These are phyloP conservation scores for Trogon melanurus DNA, from an alignment of 2,113 vertebrate genomes.

Conservation along the genomic window DNA sequence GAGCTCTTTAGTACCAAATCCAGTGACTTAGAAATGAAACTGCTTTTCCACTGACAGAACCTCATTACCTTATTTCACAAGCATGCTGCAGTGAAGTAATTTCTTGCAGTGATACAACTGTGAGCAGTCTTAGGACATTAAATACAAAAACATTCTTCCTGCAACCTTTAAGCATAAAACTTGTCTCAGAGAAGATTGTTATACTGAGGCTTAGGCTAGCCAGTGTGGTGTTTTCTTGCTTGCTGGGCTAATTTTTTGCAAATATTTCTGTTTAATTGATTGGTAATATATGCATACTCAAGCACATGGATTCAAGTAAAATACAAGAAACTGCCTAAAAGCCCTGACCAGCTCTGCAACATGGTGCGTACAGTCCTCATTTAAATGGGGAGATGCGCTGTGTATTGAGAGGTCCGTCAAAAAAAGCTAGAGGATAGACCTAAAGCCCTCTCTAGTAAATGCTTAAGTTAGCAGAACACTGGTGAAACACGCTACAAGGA, in stretches of 20 bases:
- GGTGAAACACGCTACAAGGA: conserved; percentile 1
- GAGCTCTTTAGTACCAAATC: background rate
- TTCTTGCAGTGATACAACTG: background rate
- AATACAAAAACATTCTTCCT: background rate
- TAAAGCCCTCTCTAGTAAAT: background rate
- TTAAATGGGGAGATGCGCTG: background rate
- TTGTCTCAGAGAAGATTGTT: background rate
- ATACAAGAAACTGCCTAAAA: background rate
- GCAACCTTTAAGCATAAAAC: background rate
- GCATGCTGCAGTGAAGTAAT: background rate
- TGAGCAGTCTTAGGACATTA: background rate
- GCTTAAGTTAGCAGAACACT: background rate
- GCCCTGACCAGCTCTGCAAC: background rate
- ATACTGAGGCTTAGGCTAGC: background rate
- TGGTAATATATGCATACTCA: background rate
- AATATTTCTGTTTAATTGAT: background rate
- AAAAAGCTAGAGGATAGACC: background rate
- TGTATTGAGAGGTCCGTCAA: background rate
- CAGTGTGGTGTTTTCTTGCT: background rate
- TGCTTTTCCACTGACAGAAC: background rate
- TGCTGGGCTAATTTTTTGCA: background rate
- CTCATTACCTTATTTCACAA: background rate
- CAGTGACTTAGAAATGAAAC: background rate
- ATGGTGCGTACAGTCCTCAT: background rate
- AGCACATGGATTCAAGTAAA: background rate